These are phyloP conservation scores for Myripristis jacobus DNA, from an alignment of 2,797 vertebrate species.

Conservation along the genomic window DNA sequence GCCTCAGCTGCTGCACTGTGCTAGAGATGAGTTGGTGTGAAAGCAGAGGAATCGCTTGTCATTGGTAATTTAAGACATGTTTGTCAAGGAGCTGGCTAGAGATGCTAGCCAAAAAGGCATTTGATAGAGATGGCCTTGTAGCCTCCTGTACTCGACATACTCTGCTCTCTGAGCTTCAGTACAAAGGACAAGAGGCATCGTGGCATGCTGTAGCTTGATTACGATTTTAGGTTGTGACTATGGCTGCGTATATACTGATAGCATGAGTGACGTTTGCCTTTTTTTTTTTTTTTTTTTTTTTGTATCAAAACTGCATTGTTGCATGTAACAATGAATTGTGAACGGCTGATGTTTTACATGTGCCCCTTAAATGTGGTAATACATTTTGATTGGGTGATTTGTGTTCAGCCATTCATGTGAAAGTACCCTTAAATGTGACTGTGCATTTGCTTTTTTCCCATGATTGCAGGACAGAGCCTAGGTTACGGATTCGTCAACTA, in stretches of 20 bases:
- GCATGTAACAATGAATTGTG: background rate
- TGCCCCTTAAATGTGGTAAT: background rate
- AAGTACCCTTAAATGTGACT: background rate
- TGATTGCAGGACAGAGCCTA: slow-evolving; percentile 92
- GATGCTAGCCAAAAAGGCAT: background rate
- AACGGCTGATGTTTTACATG: background rate
- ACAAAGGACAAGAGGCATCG: no score
- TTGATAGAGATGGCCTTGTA: slow-evolving; percentile 17
- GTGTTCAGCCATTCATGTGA: background rate
- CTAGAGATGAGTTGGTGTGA: slow-evolving; percentile 56
- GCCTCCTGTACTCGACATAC: slow-evolving; percentile 16
- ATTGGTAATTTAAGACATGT: slow-evolving; percentile 53
- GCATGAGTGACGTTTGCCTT: background rate
- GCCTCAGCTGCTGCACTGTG: slow-evolving; percentile 49
- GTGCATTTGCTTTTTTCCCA: slow-evolving; percentile 12
- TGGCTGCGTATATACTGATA: background rate
- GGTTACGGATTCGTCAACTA: slow-evolving; percentile 99
- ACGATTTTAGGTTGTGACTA: slow-evolving; percentile 1
- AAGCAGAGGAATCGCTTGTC: slow-evolving; percentile 52
- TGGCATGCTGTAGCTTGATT: slow-evolving; percentile 1
- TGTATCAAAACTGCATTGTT: background rate
- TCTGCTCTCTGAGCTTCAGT: background rate
- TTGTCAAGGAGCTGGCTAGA: slow-evolving; percentile 40
- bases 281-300: background rate
- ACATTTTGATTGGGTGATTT: background rate